Percentiles rank a stretch among this genome's conserved stretches.
phyloP scores from a whole-genome alignment of 2,888 invertebrate genomes.

The Hololepta plana region DNA sequence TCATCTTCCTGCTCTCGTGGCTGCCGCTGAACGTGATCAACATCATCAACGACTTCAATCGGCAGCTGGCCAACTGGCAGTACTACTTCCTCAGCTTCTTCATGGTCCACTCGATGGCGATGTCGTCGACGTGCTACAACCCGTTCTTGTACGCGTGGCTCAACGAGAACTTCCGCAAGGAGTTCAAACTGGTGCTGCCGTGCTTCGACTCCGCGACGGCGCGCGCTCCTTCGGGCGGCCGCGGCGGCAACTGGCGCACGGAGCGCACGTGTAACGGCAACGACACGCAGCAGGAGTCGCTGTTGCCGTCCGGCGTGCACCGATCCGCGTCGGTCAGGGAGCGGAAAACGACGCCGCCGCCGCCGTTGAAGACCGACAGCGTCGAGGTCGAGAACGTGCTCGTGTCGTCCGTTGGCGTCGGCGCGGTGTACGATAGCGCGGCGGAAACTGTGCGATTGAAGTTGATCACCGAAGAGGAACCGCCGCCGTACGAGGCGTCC shows the following conservation, averaged over 20 bases:
- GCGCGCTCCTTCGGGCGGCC: conserved; percentile 14
- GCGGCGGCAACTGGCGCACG: conserved; percentile 38
- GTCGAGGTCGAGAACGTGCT: conserved; percentile 39
- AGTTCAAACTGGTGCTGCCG: conserved; percentile 61
- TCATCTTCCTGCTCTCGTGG: conserved; percentile 94
- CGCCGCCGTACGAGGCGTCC: conserved; percentile 23
- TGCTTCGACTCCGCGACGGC: conserved; percentile 32
- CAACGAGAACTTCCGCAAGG: conserved; percentile 85
- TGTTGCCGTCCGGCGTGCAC: conserved; percentile 30
- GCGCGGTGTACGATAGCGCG: conserved; percentile 24
- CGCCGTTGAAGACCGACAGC: conserved; percentile 29
- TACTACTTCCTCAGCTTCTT: conserved; percentile 84
- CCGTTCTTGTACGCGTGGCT: conserved; percentile 91
- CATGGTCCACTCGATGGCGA: conserved; percentile 71
- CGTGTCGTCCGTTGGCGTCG: conserved; percentile 19
- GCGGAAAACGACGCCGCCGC: conserved; percentile 15
- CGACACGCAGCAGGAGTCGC: conserved; percentile 42
- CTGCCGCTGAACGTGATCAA: conserved; percentile 81
- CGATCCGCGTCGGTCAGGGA: conserved; percentile 33
- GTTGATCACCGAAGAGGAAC: conserved; percentile 26
- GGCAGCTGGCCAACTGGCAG: conserved; percentile 51
- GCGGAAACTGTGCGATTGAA: conserved; percentile 27
- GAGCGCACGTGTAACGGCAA: conserved; percentile 61
- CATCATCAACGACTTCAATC: conserved; percentile 66
- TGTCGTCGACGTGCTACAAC: conserved; percentile 90